Evolutionary conservation across 2,113 vertebrate species (phyloP), one percentile per base, ranked within the genome.

Genomic region (Thinocorus orbignyianus): DNA sequence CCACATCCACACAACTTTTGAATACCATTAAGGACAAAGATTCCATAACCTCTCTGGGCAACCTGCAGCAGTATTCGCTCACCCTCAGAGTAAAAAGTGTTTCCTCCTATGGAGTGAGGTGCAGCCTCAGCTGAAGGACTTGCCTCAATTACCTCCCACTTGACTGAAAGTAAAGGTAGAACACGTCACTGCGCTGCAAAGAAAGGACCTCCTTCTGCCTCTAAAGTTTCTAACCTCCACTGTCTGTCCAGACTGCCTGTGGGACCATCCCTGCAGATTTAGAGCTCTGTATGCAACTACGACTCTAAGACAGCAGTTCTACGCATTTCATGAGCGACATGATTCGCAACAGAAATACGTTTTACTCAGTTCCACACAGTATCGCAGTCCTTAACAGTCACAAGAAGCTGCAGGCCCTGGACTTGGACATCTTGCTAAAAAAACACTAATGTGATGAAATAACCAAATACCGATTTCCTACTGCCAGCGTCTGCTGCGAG

Each of bases 371-470:
- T 71, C n/a, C 19, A 35, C 16, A 3, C 1, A 25, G 30, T 30
- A 69, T 30, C 25, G 17, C n/a, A 12, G 22, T 78, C 33, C 35
- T 54, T 33, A 60, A 73, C 37, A 60, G 11, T 3, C 7, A 20
- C 17, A 35, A 69, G 26, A 55, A 79, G 33, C 30, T 51, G 28
- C 39, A 73, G 23, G 23, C 44, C 30, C 52, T 44, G 23, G 8
- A 68, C 1, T 0, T 4, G 9, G 1, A 3, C 0, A 3, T 42
- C 42, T 19, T 23, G 11, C 28, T 35, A 55, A 10, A 4, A 74
- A 62, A 86, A 46, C 13, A 52, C 15, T 49, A 42, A 35, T 13
- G 17, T 0, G 3, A 35, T 52, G 19, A 33, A 92, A 83, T 0
- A 73, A 10, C 6, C 19, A 66, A 42, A 1, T 9, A 39, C 7